Evolutionary conservation across 1,140 invertebrate genomes (phyloP).

Genomic region (Plodia interpunctella): DNA sequence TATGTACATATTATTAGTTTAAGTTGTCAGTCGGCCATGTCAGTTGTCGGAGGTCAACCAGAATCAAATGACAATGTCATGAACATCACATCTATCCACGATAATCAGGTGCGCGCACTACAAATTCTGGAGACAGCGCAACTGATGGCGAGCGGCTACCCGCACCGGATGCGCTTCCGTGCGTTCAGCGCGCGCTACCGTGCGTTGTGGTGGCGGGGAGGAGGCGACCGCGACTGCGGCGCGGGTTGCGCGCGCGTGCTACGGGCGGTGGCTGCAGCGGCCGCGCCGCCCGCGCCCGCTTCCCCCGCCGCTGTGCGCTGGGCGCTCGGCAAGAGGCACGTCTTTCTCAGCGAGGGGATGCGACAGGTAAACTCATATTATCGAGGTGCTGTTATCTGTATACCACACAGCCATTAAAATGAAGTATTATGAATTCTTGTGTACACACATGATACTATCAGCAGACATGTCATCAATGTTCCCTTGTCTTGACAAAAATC

Average conservation of each 20-base stretch:
- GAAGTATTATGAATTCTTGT: no score
- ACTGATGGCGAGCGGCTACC: conserved; percentile 94
- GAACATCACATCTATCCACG: conserved; percentile 6
- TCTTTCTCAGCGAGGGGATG: conserved; percentile 95
- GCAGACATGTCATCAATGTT: no score
- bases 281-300: conserved; percentile 50
- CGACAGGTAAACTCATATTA: no score
- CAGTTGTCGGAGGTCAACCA: no score
- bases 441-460: no score
- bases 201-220: conserved; percentile 83
- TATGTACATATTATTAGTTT: no score
- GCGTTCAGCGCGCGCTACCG: conserved; percentile 93
- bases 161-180: conserved; percentile 96
- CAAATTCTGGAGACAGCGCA: conserved; percentile 97
- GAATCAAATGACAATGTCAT: no score
- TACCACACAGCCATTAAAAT: no score
- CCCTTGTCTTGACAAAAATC: no score
- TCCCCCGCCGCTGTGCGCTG: conserved; percentile 84
- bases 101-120: conserved; percentile 93
- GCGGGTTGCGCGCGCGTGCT: conserved; percentile 80
- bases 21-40: no score
- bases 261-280: conserved; percentile 86
- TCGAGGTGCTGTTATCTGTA: no score
- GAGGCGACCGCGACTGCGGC: conserved; percentile 88
- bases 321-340: conserved; percentile 94